Evolutionary conservation across 2,888 invertebrate genomes (phyloP), one percentile per base, ranked within the genome.

Genomic region (Drosophila neotestacea): DNA sequence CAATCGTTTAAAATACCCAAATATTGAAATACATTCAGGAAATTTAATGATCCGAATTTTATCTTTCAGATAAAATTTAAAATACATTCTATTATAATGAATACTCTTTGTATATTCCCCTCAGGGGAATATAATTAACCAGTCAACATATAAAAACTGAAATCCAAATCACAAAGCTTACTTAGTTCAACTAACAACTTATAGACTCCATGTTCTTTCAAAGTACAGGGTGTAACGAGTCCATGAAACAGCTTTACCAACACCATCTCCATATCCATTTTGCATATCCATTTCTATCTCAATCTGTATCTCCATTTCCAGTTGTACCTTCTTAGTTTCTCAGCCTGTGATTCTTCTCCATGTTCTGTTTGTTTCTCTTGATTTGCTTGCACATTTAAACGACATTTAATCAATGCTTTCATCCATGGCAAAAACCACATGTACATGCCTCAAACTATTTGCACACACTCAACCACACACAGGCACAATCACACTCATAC

Each of bases 401-500:
- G 81, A 81, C 84, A 83, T 85, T 85, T 85, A 84, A 84, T 84
- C 86, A 83, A 75, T 77, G 78, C 72, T 60, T 59, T 48, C 73
- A 70, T 70, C 70, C 58, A 58, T 56, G 70, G 68, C 66, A 77
- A 41, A 50, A 80, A 59, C 70, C 69, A 60, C 70, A 82, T 71
- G 68, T 69, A 67, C 54, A 66, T 55, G 67, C 80, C 77, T 73
- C 54, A 70, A 77, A 80, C 74, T 72, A 72, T 80, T 77, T 73
- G 42, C 70, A 60, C 66, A 39, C n/a, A 39, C 39, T 13, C 38
- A 5, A 4, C 9, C 10, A 22, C 5, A 7, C 32, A 44, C 61
- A 66, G 7, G 9, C 32, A 32, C 32, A 7, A 70, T 60, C 66
- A 39, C 13, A 39, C 39, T 13, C 39, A 6, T 6, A 27, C 11